Conservation (phyloP, 2,888 invertebrate species). For the Lycocerus yunnanus region DNA sequence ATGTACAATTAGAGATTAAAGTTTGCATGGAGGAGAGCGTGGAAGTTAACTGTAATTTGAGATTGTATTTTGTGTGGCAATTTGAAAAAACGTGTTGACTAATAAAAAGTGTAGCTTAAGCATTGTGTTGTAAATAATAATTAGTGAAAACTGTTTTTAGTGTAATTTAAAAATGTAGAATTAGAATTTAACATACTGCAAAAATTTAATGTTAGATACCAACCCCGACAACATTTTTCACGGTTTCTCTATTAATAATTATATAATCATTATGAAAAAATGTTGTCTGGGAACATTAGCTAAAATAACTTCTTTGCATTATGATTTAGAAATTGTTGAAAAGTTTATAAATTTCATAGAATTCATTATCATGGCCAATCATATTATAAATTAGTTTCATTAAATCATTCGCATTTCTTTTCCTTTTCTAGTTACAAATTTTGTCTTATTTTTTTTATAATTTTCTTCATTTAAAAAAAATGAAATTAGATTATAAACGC, state of each 20-base stretch:
- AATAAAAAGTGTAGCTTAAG: not conserved
- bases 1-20: not conserved
- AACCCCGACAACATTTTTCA: too few species aligned
- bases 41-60: not conserved
- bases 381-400: not conserved
- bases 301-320: not conserved
- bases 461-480: not conserved
- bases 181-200: not conserved
- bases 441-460: not conserved
- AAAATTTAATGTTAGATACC: too few species aligned
- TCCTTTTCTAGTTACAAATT: not conserved
- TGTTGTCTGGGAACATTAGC: too few species aligned
- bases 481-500: not conserved
- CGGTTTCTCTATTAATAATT: too few species aligned
- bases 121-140: not conserved
- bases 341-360: not conserved
- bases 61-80: not conserved
- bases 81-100: not conserved
- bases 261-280: too few species aligned
- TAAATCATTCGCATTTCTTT: not conserved
- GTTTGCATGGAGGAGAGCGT: not conserved
- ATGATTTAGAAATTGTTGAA: not conserved
- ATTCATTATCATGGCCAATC: not conserved
- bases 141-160: not conserved
- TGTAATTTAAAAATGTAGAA: not conserved